Percentiles rank a stretch among this genome's conserved stretches.
These are phyloP conservation scores for Felis catus DNA, from an alignment of 2,113 vertebrate species.

Conservation along the genomic window DNA sequence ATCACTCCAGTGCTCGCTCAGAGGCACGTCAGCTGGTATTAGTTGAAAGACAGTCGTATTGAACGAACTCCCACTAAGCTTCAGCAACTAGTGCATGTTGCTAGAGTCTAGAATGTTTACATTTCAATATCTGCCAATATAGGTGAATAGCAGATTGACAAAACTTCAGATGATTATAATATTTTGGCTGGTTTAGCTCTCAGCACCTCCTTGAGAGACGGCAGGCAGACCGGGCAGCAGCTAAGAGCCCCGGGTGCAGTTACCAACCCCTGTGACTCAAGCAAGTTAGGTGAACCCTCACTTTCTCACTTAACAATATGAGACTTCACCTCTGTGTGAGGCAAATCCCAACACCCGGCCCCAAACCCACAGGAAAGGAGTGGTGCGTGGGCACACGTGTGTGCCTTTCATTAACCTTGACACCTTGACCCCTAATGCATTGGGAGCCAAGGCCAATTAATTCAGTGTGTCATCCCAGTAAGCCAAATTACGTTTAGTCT, in stretches of 20 bases:
- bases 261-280: neutral
- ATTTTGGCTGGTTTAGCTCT: neutral
- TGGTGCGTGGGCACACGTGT: fast-evolving
- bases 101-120: neutral
- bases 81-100: neutral
- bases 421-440: neutral
- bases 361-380: neutral
- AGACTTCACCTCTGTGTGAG: neutral
- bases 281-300: neutral
- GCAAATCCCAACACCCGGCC: neutral
- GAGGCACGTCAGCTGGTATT: neutral
- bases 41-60: neutral
- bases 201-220: neutral
- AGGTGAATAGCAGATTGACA: neutral
- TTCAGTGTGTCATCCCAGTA: neutral
- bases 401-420: neutral
- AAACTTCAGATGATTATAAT: neutral
- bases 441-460: neutral
- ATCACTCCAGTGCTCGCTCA: neutral
- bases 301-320: neutral
- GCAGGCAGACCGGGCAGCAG: neutral
- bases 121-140: neutral
- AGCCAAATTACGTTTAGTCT: neutral
- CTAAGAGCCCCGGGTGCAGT: too few species aligned
- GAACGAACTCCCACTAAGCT: neutral